Evolutionary conservation across 2,888 invertebrate species (phyloP).

Genomic region (Pandemis heparana): DNA sequence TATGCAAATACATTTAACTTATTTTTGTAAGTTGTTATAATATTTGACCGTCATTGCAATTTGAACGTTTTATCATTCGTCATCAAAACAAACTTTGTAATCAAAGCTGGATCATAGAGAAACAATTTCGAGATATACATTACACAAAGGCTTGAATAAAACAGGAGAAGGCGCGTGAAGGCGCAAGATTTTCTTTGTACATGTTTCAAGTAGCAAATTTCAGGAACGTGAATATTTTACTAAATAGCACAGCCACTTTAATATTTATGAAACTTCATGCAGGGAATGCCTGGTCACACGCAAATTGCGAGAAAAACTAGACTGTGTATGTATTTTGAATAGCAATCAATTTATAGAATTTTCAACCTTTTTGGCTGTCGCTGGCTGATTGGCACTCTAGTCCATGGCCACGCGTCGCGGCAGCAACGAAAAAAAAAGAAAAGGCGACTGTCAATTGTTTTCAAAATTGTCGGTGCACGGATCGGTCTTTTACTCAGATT

Average conservation of each 20-base stretch:
- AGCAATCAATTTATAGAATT: not conserved
- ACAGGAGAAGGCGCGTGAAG: constrained; percentile 9
- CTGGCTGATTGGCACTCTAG: too few relatives aligned
- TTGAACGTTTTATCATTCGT: too few relatives aligned
- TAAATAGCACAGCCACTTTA: constrained; percentile 20
- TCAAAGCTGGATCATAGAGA: not conserved
- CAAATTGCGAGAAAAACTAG: constrained; percentile 11
- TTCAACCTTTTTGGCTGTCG: too few relatives aligned
- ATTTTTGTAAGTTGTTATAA: too few relatives aligned
- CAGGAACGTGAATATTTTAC: constrained; percentile 27
- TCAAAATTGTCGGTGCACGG: too few relatives aligned
- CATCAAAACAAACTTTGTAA: too few relatives aligned
- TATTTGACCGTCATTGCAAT: too few relatives aligned
- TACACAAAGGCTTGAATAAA: constrained; percentile 17
- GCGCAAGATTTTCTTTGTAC: constrained; percentile 14
- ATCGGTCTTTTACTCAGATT: too few relatives aligned
- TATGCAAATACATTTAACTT: too few relatives aligned
- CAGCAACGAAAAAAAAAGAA: too few relatives aligned
- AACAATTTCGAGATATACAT: not conserved
- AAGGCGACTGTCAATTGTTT: too few relatives aligned
- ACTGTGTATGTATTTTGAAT: not conserved
- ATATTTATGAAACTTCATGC: constrained; percentile 24
- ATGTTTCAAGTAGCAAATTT: constrained; percentile 16
- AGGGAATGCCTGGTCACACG: not conserved
- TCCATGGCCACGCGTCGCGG: too few relatives aligned